Evolutionary conservation across 2,113 vertebrate genomes (phyloP).

Genomic region (Microtus richardsoni): DNA sequence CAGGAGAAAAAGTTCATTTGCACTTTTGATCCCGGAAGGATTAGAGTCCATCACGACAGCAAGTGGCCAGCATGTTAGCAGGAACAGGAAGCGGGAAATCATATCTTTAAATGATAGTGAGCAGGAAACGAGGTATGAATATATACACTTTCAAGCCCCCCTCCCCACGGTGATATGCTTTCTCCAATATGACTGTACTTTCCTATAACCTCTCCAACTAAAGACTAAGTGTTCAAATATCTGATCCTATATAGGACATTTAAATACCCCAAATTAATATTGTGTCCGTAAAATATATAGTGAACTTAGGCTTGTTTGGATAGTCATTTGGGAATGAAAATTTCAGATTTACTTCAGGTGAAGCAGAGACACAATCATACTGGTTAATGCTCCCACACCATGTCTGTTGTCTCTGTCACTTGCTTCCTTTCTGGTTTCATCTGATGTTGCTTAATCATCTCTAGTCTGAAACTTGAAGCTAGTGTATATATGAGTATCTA

Average conservation of each 20-base stretch:
- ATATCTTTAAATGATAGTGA: neutral
- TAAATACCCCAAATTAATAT: neutral
- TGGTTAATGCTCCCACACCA: neutral
- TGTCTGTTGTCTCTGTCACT: neutral
- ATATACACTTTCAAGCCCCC: neutral
- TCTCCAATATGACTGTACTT: neutral
- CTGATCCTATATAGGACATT: neutral
- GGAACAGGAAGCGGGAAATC: neutral
- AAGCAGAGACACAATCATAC: neutral
- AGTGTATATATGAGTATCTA: neutral
- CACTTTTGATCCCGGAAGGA: neutral
- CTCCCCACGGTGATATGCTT: neutral
- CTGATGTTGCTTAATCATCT: constrained; percentile 38
- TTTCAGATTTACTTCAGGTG: neutral
- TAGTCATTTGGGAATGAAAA: neutral
- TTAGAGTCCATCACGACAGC: neutral
- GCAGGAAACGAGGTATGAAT: neutral
- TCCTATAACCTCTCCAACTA: neutral
- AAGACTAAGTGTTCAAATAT: neutral
- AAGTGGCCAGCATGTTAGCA: neutral
- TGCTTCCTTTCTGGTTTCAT: constrained; percentile 22
- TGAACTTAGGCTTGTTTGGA: neutral
- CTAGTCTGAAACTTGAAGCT: neutral
- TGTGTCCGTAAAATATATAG: neutral
- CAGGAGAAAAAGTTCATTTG: neutral